Percentiles rank a stretch among this genome's conserved stretches.
Evolutionary conservation across 2,797 vertebrate genomes (phyloP).

Genomic region (Kryptopterus vitreolus): DNA sequence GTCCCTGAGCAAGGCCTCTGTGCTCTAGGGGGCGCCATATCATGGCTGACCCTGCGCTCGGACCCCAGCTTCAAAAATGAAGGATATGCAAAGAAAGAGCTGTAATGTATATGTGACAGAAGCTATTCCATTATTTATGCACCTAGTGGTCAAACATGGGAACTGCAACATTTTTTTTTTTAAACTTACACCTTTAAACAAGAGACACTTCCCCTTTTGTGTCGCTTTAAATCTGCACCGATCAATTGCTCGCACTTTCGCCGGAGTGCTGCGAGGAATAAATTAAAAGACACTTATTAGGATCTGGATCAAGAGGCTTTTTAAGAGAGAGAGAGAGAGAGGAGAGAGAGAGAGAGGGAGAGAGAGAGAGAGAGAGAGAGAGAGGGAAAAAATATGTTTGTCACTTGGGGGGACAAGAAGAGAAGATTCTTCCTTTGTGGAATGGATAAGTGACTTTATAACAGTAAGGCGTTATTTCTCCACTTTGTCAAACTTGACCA

Average conservation of each 20-base stretch:
- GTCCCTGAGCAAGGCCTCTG: too few species aligned
- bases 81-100: too few species aligned
- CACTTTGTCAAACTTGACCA: not conserved
- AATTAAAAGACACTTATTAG: not conserved
- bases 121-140: too few species aligned
- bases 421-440: slow-evolving; percentile 15
- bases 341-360: too few species aligned
- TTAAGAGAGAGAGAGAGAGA: too few species aligned
- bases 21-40: too few species aligned
- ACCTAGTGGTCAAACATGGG: too few species aligned
- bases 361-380: too few species aligned
- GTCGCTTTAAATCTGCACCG: not conserved
- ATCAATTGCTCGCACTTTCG: not conserved
- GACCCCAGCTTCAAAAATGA: too few species aligned
- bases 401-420: slow-evolving; percentile 1
- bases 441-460: slow-evolving; percentile 24
- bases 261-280: not conserved
- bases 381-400: not conserved
- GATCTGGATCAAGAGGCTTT: not conserved
- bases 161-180: too few species aligned
- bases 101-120: too few species aligned
- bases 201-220: not conserved
- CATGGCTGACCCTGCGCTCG: too few species aligned
- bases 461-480: slow-evolving; percentile 6
- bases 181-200: not conserved